Evolutionary conservation across 2,797 vertebrate genomes (phyloP), one percentile per base, ranked within the genome.

Genomic region (Anguilla pacifica): DNA sequence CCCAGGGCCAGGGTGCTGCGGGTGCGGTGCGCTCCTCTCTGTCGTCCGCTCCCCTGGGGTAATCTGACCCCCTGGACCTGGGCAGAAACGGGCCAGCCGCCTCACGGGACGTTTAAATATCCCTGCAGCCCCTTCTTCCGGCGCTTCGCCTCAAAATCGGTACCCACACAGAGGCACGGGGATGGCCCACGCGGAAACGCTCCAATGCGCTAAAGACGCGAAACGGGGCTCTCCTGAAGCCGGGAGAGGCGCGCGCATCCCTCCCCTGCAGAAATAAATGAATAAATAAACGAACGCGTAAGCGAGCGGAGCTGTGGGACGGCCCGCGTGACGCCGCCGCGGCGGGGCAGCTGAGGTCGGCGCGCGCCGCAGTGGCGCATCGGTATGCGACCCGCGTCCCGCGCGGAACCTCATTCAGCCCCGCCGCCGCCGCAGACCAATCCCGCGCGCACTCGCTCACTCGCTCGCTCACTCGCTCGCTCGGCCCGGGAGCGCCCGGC

Each of bases 41-140:
- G 61, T 51, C 4, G 19, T n/a, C 61, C 0, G 61, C 61, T 2
- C 19, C 61, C 19, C 25, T 3, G 57, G 17, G 0, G 17, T 6
- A n/a, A 22, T 11, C 2, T 51, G 85, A 86, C 31, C 83, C 85
- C 35, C 53, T 13, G 83, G 83, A 79, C 88, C 49, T 51, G 59
- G 84, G 83, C 59, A 25, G 51, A 51, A 51, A 51, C 49, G 49
- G 49, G 9, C 55, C 55, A 57, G 55, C 55, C 9, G 88, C 90
- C 85, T 83, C 90, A 91, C 91, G 82, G 55, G 87, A 89, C 88
- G 90, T 94, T 89, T 87, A 92, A 93, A 94, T 94, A 94, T 94
- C 94, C 91, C 72, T 92, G 91, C 87, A 83, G 87, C 90, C 90
- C 90, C 88, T 85, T 87, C 93, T 93, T 93, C 91, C 92, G 90